Base-by-base conservation (phyloP, 2,888 invertebrate species). In the Acrocyrtus sp. region DNA sequence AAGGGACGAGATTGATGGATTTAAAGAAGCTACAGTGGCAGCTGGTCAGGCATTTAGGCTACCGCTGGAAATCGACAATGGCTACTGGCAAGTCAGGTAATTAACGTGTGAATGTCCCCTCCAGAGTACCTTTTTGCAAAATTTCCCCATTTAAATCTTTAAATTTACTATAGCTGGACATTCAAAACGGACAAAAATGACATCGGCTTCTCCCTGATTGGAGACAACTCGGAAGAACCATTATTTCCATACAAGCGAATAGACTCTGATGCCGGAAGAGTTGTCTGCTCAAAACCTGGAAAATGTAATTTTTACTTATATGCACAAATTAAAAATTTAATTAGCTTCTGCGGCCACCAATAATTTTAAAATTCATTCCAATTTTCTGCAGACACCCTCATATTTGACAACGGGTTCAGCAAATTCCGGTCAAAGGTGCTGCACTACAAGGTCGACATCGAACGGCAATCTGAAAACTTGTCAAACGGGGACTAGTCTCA, bases 361-460 rank as follows among this genome's bases (percentile, higher is more conserved):
- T 22, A 26, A 3, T 10, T 22, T 27, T 34, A 24, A 41, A 15
- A 19, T 41, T 29, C 53, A 51, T 3, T 41, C 43, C 39, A 5
- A 19, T 34, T 21, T 62, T 29, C 8, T 17, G 34, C n/a, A 65
- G 54, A 72, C 17, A 27, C 50, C 4, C 19, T 54, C 4, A 43
- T 34, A 1, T 69, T 69, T 47, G 68, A 69, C 45, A 78, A 78
- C 43, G 51, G 66, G 1, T 76, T 72, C 63, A 76, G 75, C 41
- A 26, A 61, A 29, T 19, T 76, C 3, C 60, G 78, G 10, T 48
- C 43, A 10, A 78, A 78, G 41, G 56, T 48, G 10, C 17, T 78
- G 3, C 29, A 61, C 22, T 67, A 75, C 34, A 48, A 62, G 10
- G 53, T 34, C 0, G 47, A 67, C 29, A 26, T 67, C 22, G 21